These are phyloP conservation scores for Bombylius discolor DNA, from an alignment of 2,888 invertebrate genomes.

Conservation along the genomic window DNA sequence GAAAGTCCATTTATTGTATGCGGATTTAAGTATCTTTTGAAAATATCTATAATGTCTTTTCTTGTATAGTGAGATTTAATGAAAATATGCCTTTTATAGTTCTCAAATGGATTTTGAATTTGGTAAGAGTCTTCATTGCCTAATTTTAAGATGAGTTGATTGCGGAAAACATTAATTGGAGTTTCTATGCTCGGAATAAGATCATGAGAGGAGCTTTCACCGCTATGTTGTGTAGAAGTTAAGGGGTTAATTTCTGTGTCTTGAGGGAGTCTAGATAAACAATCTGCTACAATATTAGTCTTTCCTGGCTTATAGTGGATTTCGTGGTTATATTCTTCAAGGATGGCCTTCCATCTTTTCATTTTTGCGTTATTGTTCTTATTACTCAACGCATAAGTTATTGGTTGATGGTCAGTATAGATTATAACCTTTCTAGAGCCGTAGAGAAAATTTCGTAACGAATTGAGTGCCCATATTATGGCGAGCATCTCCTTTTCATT, in stretches of 20 bases:
- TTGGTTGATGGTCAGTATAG: background rate
- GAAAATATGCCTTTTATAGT: background rate
- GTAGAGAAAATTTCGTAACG: background rate
- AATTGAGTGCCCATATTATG: slow-evolving; percentile 1
- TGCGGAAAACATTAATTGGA: background rate
- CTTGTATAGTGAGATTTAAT: background rate
- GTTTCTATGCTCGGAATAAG: background rate
- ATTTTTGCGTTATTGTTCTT: background rate
- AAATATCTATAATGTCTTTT: background rate
- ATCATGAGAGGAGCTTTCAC: background rate
- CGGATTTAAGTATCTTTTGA: background rate
- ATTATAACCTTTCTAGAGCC: background rate
- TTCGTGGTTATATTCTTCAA: background rate
- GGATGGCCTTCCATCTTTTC: background rate
- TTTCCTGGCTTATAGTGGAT: slow-evolving; percentile 5
- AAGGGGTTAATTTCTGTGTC: background rate
- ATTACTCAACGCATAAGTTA: slow-evolving; percentile 1
- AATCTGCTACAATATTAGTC: slow-evolving; percentile 8
- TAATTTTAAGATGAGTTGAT: background rate
- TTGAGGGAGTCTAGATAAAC: slow-evolving; percentile 3
- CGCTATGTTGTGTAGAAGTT: background rate
- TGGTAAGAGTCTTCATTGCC: background rate
- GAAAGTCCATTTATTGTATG: background rate
- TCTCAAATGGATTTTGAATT: background rate
- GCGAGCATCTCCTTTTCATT: slow-evolving; percentile 1